Percentiles rank a stretch among this genome's conserved stretches.
Conservation (phyloP, 2,113 vertebrate genomes). For the Dolichallabes microphthalmus region DNA sequence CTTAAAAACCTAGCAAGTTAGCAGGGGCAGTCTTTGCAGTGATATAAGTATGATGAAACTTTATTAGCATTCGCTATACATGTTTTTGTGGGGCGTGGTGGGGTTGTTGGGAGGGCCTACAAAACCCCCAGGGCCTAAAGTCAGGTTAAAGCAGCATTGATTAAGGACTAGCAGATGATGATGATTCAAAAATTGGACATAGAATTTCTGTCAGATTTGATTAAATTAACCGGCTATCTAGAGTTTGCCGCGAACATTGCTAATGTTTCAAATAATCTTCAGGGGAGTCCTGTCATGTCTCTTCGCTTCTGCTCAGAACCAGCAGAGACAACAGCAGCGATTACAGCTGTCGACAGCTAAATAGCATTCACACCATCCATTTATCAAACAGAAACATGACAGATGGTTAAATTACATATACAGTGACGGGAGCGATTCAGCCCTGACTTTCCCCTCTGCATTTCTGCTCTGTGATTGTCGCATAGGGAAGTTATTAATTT, state of each 20-base stretch:
- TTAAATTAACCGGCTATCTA: neutral
- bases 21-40: neutral
- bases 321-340: neutral
- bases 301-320: neutral
- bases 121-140: too few relatives aligned
- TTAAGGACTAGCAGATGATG: too few relatives aligned
- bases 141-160: too few relatives aligned
- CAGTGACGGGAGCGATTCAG: neutral
- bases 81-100: too few relatives aligned
- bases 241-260: neutral
- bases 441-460: neutral
- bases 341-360: neutral
- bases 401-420: conserved; percentile 18
- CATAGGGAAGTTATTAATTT: conserved; percentile 22
- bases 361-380: neutral
- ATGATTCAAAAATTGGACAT: too few relatives aligned
- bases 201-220: too few relatives aligned
- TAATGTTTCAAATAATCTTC: too few relatives aligned
- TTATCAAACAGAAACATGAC: conserved; percentile 1
- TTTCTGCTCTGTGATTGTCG: conserved; percentile 16
- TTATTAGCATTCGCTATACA: too few relatives aligned
- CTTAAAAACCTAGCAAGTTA: neutral
- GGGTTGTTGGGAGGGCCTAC: too few relatives aligned
- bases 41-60: neutral
- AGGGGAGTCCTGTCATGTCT: neutral